A percentile compares a stretch with the other conserved stretches of the same genome.
Evolutionary conservation across 30 jellyfish, hydroid and myxozoan genomes (phyloP).

Genomic region (Clytia hemisphaerica): DNA sequence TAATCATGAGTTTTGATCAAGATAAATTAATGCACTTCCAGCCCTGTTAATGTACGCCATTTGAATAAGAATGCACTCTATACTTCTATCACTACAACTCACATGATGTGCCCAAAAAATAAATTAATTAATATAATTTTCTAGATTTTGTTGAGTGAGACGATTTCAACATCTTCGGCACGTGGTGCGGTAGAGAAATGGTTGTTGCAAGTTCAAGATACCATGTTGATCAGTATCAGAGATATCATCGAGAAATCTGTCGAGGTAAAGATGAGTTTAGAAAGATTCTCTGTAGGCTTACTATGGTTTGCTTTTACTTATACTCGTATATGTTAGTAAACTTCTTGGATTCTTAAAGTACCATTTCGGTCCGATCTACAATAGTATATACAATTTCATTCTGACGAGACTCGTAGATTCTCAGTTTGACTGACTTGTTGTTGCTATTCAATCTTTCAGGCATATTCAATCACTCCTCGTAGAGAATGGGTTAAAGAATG

Average conservation of each 20-base stretch:
- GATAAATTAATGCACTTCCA: no score
- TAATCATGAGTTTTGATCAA: no score
- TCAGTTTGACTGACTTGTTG: no score
- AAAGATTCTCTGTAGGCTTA: no score
- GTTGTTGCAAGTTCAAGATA: conserved; percentile 93
- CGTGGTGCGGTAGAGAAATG: conserved; percentile 98
- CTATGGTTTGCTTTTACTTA: not conserved
- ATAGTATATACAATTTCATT: no score
- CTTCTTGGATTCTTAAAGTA: no score
- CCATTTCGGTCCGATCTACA: no score
- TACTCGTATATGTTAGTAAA: not conserved
- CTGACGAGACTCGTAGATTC: no score
- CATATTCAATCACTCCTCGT: conserved; percentile 80
- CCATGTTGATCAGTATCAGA: conserved; percentile 77
- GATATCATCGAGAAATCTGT: conserved; percentile 86
- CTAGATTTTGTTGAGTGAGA: conserved; percentile 71
- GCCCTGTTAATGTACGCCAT: no score
- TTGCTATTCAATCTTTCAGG: conserved; percentile 20
- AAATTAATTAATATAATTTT: not conserved
- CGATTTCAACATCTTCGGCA: conserved; percentile 89
- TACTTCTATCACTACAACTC: no score
- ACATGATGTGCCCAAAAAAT: not conserved
- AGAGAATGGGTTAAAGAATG: conserved; percentile 97
- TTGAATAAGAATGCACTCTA: no score
- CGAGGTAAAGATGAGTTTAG: conserved; percentile 41